Evolutionary conservation across 92 coral and sea anemone genomes (phyloP), one percentile per base, ranked within the genome.

Genomic region (Montipora capitata): DNA sequence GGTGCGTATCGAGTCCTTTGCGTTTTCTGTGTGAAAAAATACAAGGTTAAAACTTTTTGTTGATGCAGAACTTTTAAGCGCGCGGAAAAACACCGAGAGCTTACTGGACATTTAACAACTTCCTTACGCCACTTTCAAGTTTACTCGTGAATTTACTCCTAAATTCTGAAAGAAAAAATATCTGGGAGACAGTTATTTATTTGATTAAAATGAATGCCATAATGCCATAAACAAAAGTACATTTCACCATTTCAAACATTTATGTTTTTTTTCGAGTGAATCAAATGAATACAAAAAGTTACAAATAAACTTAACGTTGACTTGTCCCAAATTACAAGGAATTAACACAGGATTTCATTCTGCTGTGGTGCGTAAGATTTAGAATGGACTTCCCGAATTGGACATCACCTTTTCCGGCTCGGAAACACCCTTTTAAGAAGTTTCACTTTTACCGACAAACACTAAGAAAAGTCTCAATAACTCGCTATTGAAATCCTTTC

Each of bases 181-280:
- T 14, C 11, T n/a, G 3, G 15, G 66, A 35, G 49, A n/a, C n/a
- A 3, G 7, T 5, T 12, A 48, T 49, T 66, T 64, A 80, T 74
- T 66, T 80, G 84, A 56, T 10, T 15, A 65, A 80, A 67, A 74
- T 48, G 14, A 14, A 68, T 20, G 65, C 75, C 35, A 75, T 80
- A 27, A 27, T 27, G 35, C 35, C 35, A 27, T 27, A 27, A 27
- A 27, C 84, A 35, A 80, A 80, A 66, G 75, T 61, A 79, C 65
- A 79, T 79, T 79, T 65, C 62, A 38, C 63, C 62, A 27, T 27
- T 27, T 27, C 35, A 27, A 27, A 72, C 74, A 7, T 65, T 65
- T 10, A 80, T 27, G 35, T 44, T 15, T 63, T 49, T 48, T 80
- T 48, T 66, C 14, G 65, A 45, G 52, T 65, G 64, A 66, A 48